These are phyloP conservation scores for Octomys mimax DNA, from an alignment of 2,797 vertebrate species.

Conservation along the genomic window DNA sequence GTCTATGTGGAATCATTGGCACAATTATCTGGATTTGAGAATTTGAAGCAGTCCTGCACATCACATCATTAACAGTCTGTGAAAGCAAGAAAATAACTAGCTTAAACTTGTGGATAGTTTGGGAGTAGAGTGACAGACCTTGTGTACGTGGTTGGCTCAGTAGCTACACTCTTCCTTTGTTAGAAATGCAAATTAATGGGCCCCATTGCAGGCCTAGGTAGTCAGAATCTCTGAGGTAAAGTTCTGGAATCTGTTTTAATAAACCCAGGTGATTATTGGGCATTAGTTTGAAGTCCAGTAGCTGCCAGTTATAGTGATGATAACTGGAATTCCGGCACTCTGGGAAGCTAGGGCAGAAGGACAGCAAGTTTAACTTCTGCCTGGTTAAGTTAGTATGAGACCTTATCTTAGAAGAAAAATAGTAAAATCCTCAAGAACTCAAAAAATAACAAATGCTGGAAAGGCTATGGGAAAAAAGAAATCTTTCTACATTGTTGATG, in stretches of 20 bases:
- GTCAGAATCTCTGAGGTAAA: not conserved
- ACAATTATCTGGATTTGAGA: slow-evolving; percentile 23
- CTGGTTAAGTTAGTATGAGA: not conserved
- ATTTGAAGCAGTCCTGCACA: not conserved
- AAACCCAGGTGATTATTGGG: not conserved
- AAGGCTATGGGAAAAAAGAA: not conserved
- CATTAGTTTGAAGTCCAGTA: slow-evolving; percentile 15
- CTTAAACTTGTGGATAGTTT: not conserved
- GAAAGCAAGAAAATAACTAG: slow-evolving; percentile 42
- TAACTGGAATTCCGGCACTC: not conserved
- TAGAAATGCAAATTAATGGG: slow-evolving; percentile 24
- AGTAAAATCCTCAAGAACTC: not conserved
- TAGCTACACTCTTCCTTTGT: not conserved
- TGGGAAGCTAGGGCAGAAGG: not conserved
- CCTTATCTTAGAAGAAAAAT: not conserved
- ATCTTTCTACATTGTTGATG: not conserved
- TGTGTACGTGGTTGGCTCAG: not conserved
- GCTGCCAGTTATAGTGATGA: not conserved
- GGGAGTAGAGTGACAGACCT: not conserved
- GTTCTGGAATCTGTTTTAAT: slow-evolving; percentile 20
- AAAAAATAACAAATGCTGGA: not conserved
- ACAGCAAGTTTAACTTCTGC: not conserved
- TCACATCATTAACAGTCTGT: not conserved
- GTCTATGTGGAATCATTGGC: not conserved
- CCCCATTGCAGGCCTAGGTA: not conserved